Conservation (phyloP, 2,113 vertebrate genomes). For the Erythrocebus patas region DNA sequence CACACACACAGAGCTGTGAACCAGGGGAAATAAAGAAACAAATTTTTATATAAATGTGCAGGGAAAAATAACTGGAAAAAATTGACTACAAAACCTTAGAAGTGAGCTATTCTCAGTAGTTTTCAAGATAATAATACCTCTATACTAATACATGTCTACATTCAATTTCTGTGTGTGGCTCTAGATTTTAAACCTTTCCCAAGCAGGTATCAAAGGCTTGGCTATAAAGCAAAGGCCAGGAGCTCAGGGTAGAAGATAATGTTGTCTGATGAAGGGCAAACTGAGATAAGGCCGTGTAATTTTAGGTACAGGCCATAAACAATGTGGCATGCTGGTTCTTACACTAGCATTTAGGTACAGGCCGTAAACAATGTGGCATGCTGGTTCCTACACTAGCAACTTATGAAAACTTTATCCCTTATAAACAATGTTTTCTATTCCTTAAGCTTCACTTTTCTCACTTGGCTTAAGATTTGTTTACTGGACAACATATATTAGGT, state of each 20-base stretch:
- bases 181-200: neutral
- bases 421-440: neutral
- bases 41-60: neutral
- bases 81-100: neutral
- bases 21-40: neutral
- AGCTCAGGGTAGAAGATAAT: neutral
- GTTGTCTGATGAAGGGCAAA: neutral
- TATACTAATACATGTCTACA: neutral
- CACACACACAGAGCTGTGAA: neutral
- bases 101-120: neutral
- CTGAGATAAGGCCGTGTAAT: neutral
- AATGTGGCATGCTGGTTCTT: neutral
- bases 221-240: neutral
- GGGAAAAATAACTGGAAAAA: neutral
- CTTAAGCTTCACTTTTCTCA: neutral
- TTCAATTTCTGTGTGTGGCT: neutral
- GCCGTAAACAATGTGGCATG: neutral
- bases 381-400: no score
- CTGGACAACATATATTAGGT: neutral
- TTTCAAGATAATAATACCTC: neutral
- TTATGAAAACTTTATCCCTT: neutral
- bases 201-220: neutral
- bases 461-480: neutral
- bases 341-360: neutral
- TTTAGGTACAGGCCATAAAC: neutral